Conservation (phyloP, 1,140 invertebrate genomes). For the Heliconius congener region DNA sequence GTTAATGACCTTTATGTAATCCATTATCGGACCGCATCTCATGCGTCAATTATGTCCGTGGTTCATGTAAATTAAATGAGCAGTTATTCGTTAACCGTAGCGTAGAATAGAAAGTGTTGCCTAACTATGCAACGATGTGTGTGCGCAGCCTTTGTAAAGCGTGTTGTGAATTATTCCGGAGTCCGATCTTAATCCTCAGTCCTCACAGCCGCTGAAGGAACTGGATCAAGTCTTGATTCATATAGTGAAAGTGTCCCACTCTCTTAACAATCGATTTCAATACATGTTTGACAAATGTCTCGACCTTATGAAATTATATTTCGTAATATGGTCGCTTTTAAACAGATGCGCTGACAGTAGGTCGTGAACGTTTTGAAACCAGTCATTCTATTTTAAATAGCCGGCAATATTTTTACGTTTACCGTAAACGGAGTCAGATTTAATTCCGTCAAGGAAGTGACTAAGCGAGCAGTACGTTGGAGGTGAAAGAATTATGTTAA, state of each 20-base stretch:
- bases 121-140: conserved; percentile 54
- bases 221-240: conserved; percentile 64
- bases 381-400: conserved; percentile 23
- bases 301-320: conserved; percentile 28
- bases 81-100: conserved; percentile 42
- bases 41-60: conserved; percentile 37
- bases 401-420: conserved; percentile 41
- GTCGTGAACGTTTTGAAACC: neutral
- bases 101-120: conserved; percentile 66
- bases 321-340: conserved; percentile 42
- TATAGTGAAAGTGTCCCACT: conserved; percentile 72
- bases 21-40: conserved; percentile 32
- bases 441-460: conserved; percentile 50
- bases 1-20: neutral
- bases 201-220: conserved; percentile 52
- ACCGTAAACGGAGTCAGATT: conserved; percentile 43
- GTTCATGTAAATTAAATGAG: conserved; percentile 47
- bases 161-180: conserved; percentile 59
- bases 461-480: conserved; percentile 42
- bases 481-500: conserved; percentile 67
- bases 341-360: conserved; percentile 18
- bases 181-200: conserved; percentile 54
- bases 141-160: conserved; percentile 58
- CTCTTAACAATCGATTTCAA: conserved; percentile 63
- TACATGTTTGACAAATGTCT: conserved; percentile 65